Evolutionary conservation across 2,797 vertebrate genomes (phyloP).

Genomic region (Neosilurus mollespiculum): DNA sequence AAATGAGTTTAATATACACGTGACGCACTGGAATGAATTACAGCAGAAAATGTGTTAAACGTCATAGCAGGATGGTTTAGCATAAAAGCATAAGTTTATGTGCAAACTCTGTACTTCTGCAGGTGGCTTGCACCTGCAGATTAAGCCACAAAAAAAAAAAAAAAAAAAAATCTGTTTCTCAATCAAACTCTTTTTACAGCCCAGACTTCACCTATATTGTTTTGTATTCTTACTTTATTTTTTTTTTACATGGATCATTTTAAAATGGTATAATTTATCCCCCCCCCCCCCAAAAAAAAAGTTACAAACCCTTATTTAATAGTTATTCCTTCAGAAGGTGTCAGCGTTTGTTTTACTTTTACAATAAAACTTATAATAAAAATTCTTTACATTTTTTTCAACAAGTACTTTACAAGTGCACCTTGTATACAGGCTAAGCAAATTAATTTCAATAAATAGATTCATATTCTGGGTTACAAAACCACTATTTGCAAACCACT

Average conservation of each 20-base stretch:
- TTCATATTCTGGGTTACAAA: not conserved
- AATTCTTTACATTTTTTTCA: not conserved
- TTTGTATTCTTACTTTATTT: not conserved
- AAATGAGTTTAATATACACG: not conserved
- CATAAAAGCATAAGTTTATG: too few species aligned
- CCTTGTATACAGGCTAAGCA: not conserved
- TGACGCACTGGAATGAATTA: not conserved
- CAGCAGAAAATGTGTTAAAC: not conserved
- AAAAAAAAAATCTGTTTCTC: not conserved
- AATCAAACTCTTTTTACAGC: not conserved
- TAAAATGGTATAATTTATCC: too few species aligned
- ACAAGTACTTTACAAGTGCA: not conserved
- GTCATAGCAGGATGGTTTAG: not conserved
- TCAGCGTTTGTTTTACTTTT: not conserved
- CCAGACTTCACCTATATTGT: not conserved
- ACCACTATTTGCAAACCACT: not conserved
- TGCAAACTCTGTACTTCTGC: not conserved
- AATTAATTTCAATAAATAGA: not conserved
- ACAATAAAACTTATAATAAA: not conserved
- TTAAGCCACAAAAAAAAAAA: conserved; percentile 5
- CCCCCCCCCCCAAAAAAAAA: too few species aligned
- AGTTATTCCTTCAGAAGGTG: not conserved
- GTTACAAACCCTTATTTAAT: not conserved
- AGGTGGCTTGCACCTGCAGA: conserved; percentile 19
- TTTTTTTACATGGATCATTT: too few species aligned